Evolutionary conservation across 2,797 vertebrate genomes (phyloP).

Genomic region (Epinephelus malabaricus): DNA sequence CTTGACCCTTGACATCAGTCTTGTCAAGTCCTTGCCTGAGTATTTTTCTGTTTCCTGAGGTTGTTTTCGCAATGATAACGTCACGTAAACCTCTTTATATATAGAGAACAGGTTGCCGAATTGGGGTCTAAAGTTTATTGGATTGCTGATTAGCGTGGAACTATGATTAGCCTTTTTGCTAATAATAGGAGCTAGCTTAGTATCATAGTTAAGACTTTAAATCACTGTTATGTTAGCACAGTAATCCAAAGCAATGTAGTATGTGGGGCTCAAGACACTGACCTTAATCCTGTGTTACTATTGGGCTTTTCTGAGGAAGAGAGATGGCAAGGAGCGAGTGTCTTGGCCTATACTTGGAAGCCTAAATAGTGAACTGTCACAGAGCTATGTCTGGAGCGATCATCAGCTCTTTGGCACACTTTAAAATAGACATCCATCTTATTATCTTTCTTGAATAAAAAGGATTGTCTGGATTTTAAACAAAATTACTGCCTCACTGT

Average conservation of each 20-base stretch:
- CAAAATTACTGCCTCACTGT: not conserved
- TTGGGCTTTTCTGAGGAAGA: constrained; percentile 68
- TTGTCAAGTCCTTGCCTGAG: not conserved
- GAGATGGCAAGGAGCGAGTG: constrained; percentile 29
- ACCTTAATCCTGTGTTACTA: constrained; percentile 84
- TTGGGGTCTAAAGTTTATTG: constrained; percentile 66
- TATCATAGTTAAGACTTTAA: constrained; percentile 82
- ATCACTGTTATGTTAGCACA: constrained; percentile 83
- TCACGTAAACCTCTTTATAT: constrained; percentile 27
- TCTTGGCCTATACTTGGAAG: constrained; percentile 50
- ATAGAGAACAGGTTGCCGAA: constrained; percentile 56
- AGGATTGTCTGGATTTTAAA: constrained; percentile 4
- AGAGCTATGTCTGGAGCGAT: constrained; percentile 37
- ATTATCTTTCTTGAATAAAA: not conserved
- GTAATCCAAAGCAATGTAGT: constrained; percentile 83
- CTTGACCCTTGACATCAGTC: constrained; percentile 7
- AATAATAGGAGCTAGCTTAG: constrained; percentile 82
- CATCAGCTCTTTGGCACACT: constrained; percentile 20
- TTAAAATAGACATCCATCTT: constrained; percentile 16
- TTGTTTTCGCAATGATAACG: not conserved
- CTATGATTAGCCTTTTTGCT: constrained; percentile 83
- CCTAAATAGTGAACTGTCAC: constrained; percentile 62
- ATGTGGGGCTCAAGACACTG: constrained; percentile 76
- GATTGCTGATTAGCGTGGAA: constrained; percentile 70
- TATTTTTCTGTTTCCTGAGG: not conserved